Evolutionary conservation across 2,113 vertebrate species (phyloP).

Genomic region (Cromileptes altivelis): DNA sequence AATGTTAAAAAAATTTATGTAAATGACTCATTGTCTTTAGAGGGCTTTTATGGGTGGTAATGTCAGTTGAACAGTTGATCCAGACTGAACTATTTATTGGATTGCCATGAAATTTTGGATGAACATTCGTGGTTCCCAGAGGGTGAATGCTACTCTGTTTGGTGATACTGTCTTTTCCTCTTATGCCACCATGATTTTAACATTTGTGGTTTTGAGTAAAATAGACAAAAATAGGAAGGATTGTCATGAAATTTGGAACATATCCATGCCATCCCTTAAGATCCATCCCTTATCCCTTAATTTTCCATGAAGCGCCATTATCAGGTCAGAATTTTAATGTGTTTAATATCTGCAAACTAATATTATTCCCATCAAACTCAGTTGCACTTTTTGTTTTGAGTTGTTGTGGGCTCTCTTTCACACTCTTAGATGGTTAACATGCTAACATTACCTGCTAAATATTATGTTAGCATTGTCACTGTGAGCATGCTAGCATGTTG

Average conservation of each 20-base stretch:
- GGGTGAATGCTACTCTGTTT: background rate
- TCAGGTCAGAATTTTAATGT: background rate
- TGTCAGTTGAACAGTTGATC: background rate
- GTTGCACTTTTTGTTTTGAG: too few species aligned
- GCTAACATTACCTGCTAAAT: background rate
- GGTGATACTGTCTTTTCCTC: background rate
- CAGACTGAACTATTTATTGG: background rate
- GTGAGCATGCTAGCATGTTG: too few species aligned
- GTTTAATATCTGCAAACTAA: too few species aligned
- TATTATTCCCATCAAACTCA: too few species aligned
- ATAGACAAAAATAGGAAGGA: background rate
- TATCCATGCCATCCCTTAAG: background rate
- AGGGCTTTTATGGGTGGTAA: background rate
- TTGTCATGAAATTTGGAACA: background rate
- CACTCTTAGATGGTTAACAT: background rate
- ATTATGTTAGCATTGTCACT: background rate
- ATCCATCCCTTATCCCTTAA: background rate
- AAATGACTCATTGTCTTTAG: background rate
- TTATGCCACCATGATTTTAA: background rate
- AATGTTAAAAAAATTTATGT: background rate
- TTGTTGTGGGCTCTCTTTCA: too few species aligned
- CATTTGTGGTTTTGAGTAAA: constrained; percentile 1
- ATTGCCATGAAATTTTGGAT: background rate
- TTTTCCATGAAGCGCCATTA: background rate
- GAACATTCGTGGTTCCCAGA: background rate